Base-by-base conservation (phyloP, 2,888 invertebrate species). In the Epiblema foenella region DNA sequence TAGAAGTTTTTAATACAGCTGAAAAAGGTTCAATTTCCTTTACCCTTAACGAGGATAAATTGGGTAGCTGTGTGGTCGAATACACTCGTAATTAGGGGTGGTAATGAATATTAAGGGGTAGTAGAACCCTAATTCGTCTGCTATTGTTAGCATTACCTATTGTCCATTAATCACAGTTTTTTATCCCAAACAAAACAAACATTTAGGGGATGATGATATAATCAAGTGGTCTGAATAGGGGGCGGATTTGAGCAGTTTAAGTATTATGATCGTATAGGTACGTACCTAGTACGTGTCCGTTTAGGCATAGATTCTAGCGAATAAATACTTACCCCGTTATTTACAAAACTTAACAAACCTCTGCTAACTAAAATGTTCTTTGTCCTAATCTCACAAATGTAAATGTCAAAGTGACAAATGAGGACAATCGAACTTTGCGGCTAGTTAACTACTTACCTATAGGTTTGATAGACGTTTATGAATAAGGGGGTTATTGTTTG, bases 81-180 rank as follows among this genome's bases (percentile, higher is more conserved):
- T 82, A 83, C 77, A 82, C 78, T 79, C 77, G 85, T 89, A 91
- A 92, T 91, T 92, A 91, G 89, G 90, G 89, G 89, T 81, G 73
- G 78, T 92, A 91, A 92, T 91, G 88, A 90, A 89, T 89, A 91
- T 91, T 90, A 88, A 77, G 89, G 91, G 92, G 85, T 81, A 78
- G 86, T 81, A 78, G 82, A 83, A 81, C 90, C 90, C 89, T 83
- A 86, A 85, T 81, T 79, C 78, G 66, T 71, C 60, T 29, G 75
- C 72, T 46, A 71, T 77, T 78, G 78, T 81, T 78, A 77, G 81
- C 84, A 80, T 81, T 84, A 77, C 78, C 81, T 79, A 84, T 84
- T 86, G 86, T 86, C 87, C 85, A 86, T 85, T 87, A 85, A 85
- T 83, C 85, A 84, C 85, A 83, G 82, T 81, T 85, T 87, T 88